phyloP scores from a whole-genome alignment of 2,888 invertebrate genomes.

The Sinodicranocentrus sp. region DNA sequence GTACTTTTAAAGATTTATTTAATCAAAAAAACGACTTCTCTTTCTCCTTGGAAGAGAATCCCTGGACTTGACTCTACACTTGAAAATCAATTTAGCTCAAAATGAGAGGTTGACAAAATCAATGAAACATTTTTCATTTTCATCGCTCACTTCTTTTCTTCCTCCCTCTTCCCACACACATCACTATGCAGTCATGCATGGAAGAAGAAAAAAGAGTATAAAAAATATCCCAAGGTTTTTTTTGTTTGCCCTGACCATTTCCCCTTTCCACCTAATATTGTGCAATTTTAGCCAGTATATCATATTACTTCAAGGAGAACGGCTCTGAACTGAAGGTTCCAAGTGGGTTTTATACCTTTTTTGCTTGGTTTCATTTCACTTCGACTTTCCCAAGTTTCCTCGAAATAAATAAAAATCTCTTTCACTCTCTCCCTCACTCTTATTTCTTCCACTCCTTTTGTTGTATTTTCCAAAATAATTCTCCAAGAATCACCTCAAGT shows the following conservation, averaged over 20 bases:
- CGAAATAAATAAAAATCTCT: too few species aligned
- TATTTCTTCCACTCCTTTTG: not conserved
- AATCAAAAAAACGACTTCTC: conserved; percentile 39
- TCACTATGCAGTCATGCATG: too few species aligned
- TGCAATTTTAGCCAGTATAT: conserved; percentile 30
- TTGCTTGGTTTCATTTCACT: not conserved
- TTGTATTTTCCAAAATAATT: not conserved
- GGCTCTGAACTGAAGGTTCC: conserved; percentile 6
- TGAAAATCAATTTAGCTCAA: conserved; percentile 76
- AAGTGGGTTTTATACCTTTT: not conserved
- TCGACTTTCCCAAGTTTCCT: not conserved
- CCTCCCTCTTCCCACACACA: not conserved
- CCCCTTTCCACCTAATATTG: not conserved
- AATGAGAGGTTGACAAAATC: conserved; percentile 71
- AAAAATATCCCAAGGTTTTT: not conserved
- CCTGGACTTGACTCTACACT: conserved; percentile 59
- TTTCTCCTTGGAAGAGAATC: conserved; percentile 2
- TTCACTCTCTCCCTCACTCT: too few species aligned
- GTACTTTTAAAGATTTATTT: conserved; percentile 49
- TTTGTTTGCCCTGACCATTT: conserved; percentile 35
- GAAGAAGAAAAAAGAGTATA: not conserved
- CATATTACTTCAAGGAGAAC: conserved; percentile 42
- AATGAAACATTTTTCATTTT: conserved; percentile 75
- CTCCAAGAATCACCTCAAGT: conserved; percentile 3
- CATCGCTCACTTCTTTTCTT: conserved; percentile 5